Evolutionary conservation across 1,140 invertebrate species (phyloP), one percentile per base, ranked within the genome.

Genomic region (Phymastichus coffea): DNA sequence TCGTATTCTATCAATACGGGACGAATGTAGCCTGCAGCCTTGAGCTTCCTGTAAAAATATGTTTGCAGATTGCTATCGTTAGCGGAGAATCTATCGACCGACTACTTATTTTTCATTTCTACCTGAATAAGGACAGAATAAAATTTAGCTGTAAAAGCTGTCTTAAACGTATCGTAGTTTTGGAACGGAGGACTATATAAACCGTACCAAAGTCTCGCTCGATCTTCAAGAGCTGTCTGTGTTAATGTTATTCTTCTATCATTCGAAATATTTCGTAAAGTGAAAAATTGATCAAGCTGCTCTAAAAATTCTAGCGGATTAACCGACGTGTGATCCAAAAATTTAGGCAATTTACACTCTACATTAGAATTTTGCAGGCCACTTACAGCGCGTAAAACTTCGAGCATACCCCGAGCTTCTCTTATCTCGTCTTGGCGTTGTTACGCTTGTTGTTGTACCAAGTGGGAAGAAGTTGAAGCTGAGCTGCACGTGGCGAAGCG

Each of bases 71-170:
- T 52, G 1, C 46, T 37, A 17, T 64, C 57, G 0, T 17, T 14
- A 22, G 9, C 30, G 4, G 26, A 15, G 15, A 55, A 64, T 37
- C 40, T 38, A 10, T 52, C 22, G 23, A 35, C 26, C n/a, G 23
- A 28, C 63, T 52, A 64, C 26, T 38, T 22, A 51, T 48, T 51
- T 56, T 61, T 57, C 15, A 51, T 33, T 56, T 44, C 49, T 10
- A 64, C 53, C 2, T 30, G 43, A 38, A 56, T 41, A 3, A 44
- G 44, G 6, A 60, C 41, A 12, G 57, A 56, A 35, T 60, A 56
- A 52, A 64, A 64, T 47, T 64, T 28, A 15, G 6, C 22, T 22
- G 54, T 33, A 30, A 59, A 63, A 35, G 35, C 19, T 12, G 9
- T 47, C 17, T 35, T 37, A 48, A 63, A 63, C 7, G 19, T 19